Evolutionary conservation across 2,113 vertebrate genomes (phyloP), one percentile per base, ranked within the genome.

Genomic region (Scomber japonicus): DNA sequence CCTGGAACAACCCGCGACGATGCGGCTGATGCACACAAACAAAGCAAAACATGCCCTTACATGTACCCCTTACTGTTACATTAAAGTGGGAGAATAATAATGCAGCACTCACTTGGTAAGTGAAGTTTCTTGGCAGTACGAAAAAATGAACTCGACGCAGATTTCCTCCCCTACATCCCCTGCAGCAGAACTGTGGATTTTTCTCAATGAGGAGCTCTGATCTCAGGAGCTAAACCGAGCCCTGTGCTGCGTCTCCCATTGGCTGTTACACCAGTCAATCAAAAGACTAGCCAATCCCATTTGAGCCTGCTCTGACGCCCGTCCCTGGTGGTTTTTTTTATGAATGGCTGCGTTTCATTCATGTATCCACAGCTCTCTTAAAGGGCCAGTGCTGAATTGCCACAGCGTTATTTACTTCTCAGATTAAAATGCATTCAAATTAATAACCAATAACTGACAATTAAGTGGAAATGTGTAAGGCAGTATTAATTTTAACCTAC

Each of bases 311-410:
- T 9, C 75, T 91, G 80, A 79, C 49, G 80, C 72, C 71, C 27
- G 31, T 61, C 48, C 57, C 69, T 73, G 61, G 84, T 81, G 86
- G 88, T 93, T 93, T 27, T 35, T 69, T 95, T 95, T 94, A 94
- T 95, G 93, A 95, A 95, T 95, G 94, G 87, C 85, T 91, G 83
- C 85, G 89, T 89, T 95, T 94, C 94, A 95, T 94, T 95, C 94
- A 94, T 91, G 88, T 74, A 89, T 64, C 67, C 76, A 21, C n/a
- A 31, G 75, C 81, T 66, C 13, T 80, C 89, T 95, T 95, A 95
- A 94, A 94, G 91, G 67, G 75, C 55, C 80, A 78, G 74, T 4
- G 14, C 64, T 2, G 5, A 40, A 40, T 7, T 40, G 35, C 35
- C 35, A 40, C 35, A 40, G 48, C 16, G 63, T 62, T 49, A 35